Conservation (phyloP, 2,888 invertebrate genomes). For the Cephus nigrinus region DNA sequence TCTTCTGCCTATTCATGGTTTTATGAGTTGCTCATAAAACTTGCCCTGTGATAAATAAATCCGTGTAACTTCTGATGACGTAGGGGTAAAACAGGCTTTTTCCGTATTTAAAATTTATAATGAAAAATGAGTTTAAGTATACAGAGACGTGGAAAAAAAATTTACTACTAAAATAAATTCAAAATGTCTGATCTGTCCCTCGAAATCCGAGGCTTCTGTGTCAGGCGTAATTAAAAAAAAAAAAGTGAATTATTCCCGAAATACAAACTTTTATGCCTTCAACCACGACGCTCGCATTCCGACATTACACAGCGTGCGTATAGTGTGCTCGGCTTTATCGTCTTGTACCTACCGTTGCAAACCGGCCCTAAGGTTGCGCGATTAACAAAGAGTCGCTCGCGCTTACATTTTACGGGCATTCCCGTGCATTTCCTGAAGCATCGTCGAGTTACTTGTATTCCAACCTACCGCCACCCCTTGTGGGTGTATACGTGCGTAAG, state of each 20-base stretch:
- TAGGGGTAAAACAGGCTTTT: neutral
- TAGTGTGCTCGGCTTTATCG: neutral
- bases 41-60: neutral
- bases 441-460: neutral
- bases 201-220: neutral
- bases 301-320: neutral
- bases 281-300: neutral
- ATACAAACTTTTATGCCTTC: too few relatives aligned
- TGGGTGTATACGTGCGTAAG: neutral
- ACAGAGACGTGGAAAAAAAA: neutral
- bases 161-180: neutral
- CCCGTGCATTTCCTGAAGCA: neutral
- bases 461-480: neutral
- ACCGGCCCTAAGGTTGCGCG: neutral
- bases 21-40: neutral
- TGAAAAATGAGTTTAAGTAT: neutral
- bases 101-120: neutral
- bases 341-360: neutral
- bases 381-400: neutral
- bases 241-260: too few relatives aligned
- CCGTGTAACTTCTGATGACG: neutral
- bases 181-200: neutral
- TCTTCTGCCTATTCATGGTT: neutral
- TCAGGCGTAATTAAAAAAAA: neutral
- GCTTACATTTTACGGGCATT: neutral